Evolutionary conservation across 2,888 invertebrate genomes (phyloP), one percentile per base, ranked within the genome.

Genomic region (Brenthis ino): DNA sequence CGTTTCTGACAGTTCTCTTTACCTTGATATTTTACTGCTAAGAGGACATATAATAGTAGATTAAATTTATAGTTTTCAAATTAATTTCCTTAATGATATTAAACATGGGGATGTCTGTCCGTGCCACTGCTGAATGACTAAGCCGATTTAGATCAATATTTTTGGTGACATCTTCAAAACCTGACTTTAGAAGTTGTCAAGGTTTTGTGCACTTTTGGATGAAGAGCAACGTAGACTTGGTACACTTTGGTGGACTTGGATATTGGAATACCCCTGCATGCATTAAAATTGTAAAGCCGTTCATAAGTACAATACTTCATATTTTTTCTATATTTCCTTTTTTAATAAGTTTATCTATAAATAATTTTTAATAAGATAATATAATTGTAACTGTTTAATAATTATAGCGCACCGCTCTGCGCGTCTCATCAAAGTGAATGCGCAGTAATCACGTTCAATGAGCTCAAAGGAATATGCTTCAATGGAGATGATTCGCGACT

Each of bases 391-490:
- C 28, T 60, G 28, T 28, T 50, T 48, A 48, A 58, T 47, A 12
- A 28, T 48, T 28, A n/a, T 12, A 37, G 14, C n/a, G 5, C 5
- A 47, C 37, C 43, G 13, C 12, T 58, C 13, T 24, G 28, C 50
- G 60, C 48, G n/a, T 33, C 48, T 60, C 28, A 28, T 50, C 60
- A 60, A 60, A 60, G 60, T 16, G n/a, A 60, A 60, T 50, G 63
- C 47, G 53, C 47, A 48, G 54, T 64, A 64, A 71, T 51, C n/a
- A 58, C 20, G 50, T 24, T 57, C 57, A 74, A 37, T 69, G 72
- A 70, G 65, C 69, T 55, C 65, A 64, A 74, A 64, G 65, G 67
- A 64, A 64, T 60, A 57, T 58, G 74, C 69, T 63, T 68, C 67
- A 57, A 50, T 66, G 65, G 43, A 63, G 67, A 64, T 53, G 63